Base-by-base conservation (phyloP, 2,888 invertebrate species). In the Heteropelma amictum region DNA sequence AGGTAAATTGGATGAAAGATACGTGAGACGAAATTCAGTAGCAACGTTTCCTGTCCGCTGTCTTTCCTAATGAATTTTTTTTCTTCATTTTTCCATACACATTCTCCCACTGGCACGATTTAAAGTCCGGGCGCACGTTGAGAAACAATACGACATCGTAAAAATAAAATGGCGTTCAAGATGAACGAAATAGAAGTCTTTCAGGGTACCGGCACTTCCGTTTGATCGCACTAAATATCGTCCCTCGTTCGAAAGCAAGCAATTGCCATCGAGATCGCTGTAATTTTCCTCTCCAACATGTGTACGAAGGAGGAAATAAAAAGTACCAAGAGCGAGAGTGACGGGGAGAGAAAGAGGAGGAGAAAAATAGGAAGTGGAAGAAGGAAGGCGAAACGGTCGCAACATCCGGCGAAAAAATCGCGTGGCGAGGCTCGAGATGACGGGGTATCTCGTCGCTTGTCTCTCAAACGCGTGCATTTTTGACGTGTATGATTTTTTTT, bases 361-460 rank as follows among this genome's bases (percentile, higher is more conserved):
- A 12, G 21, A 21, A 35, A 35, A 45, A 45, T 45, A 71, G 60
- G 47, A 67, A 61, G 65, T 33, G 35, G 40, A 60, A 54, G 54
- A 64, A 53, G 51, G 40, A 30, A 30, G 49, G 49, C 49, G 28
- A 61, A 67, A 38, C 60, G 49, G 74, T 45, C 30, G 65, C 68
- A 69, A 65, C 74, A 61, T 67, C 74, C 65, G 74, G 65, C 49
- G 54, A 45, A 65, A 56, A 40, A 33, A 56, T 65, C 42, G 49
- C 65, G 40, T 40, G 58, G 49, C 33, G 60, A 30, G 53, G 47
- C 38, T 54, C 56, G 70, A 75, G 70, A 75, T 71, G 70, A 75
- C 53, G 49, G 60, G 70, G 65, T 70, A 70, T 70, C 40, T 75
- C 47, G 45, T 67, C 58, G 58, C 21, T 38, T 14, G 60, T 51